phyloP scores from a whole-genome alignment of 2,888 invertebrate genomes.

The Zaprionus bogoriensis region DNA sequence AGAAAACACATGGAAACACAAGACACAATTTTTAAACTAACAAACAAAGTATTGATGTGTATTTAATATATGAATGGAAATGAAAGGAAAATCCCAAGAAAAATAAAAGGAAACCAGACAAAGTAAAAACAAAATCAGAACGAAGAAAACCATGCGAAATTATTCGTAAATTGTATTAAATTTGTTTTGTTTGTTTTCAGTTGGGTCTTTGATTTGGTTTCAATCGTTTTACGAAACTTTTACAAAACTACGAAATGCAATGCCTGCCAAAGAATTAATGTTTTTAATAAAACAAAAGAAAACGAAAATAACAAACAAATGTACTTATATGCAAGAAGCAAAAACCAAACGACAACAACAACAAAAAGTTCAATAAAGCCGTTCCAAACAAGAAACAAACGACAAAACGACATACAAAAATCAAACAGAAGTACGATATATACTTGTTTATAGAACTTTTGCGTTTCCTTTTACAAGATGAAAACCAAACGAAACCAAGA shows the following conservation, averaged over 20 bases:
- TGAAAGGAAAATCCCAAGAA: constrained; percentile 27
- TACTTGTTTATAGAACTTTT: constrained; percentile 68
- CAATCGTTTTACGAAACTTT: constrained; percentile 63
- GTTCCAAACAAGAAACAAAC: constrained; percentile 70
- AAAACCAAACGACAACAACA: constrained; percentile 63
- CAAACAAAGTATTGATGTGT: constrained; percentile 74
- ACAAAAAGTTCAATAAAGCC: constrained; percentile 71
- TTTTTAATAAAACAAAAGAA: constrained; percentile 65
- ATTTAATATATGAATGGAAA: constrained; percentile 63
- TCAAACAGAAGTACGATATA: constrained; percentile 57
- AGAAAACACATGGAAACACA: constrained; percentile 41
- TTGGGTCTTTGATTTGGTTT: constrained; percentile 52
- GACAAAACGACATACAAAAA: constrained; percentile 54
- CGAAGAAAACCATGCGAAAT: constrained; percentile 29
- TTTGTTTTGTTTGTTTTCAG: constrained; percentile 16
- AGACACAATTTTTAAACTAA: constrained; percentile 67
- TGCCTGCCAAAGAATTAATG: constrained; percentile 80
- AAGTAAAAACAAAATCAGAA: constrained; percentile 45
- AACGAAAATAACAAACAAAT: constrained; percentile 41
- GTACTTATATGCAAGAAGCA: constrained; percentile 60
- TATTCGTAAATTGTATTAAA: constrained; percentile 39
- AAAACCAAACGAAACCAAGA: constrained; percentile 14
- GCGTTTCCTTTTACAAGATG: constrained; percentile 63
- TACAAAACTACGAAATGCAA: constrained; percentile 81
- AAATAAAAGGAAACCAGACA: constrained; percentile 37